Base-by-base conservation (phyloP, 2,113 vertebrate genomes). In the Nothobranchius kuhntae region DNA sequence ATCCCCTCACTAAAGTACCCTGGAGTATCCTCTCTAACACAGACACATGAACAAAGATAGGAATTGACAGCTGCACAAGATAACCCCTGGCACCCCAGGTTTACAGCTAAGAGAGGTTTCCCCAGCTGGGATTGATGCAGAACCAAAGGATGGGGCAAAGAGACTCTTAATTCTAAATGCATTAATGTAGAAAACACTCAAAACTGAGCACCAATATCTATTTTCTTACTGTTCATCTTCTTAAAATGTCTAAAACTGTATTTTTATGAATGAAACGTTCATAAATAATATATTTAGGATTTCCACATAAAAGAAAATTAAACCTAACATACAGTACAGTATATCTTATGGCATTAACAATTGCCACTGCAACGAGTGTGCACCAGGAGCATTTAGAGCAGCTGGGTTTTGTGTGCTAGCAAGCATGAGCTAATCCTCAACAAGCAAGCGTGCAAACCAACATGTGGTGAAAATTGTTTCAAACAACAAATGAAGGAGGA, bases 1-100 rank as follows among this genome's bases (percentile, higher is more conserved):
- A 78, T 66, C 69, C 65, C 80, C 77, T 77, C 80, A 85, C 78
- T 84, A 82, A 88, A 79, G 82, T 68, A 72, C 84, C 85, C 83
- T 56, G 48, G 69, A 86, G 83, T 75, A 77, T 80, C 78, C 77
- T 80, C 77, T 84, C 72, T 77, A 64, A 75, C 61, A 48, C 64
- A 11, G 60, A 81, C 77, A 75, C 46, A n/a, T 66, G 59, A 66
- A 53, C 46, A 79, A 4, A 72, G 86, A 84, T 76, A 76, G 69
- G 50, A 83, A 73, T 65, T 35, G 54, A 80, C 77, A 82, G 67
- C 65, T 63, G 72, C 68, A 57, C 50, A 42, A 74, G 65, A 72
- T 79, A 65, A 68, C 81, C 70, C 62, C 66, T 40, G 9, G 55
- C 57, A 62, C 44, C 65, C 17, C 2, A 44, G 83, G 47, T 74